Conservation (phyloP, 1,140 invertebrate genomes). For the Neodiprion pinetum region DNA sequence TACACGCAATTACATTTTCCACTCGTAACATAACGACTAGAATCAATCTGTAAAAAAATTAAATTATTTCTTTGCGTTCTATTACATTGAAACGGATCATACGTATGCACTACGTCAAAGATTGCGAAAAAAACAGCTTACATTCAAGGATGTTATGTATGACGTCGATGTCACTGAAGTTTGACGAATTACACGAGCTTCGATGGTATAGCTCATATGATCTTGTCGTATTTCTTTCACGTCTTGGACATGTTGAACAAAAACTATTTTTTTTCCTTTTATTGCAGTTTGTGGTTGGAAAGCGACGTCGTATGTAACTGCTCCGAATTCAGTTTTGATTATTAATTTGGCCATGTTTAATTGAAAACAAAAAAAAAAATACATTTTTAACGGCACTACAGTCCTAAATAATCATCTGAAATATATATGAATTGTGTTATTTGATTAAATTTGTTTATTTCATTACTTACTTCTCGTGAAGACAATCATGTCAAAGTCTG, state of each 20-base stretch:
- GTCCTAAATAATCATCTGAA: neutral
- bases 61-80: neutral
- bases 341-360: conserved; percentile 13
- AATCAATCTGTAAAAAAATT: neutral
- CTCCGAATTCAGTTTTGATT: neutral
- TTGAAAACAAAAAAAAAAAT: neutral
- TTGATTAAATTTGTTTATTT: conserved; percentile 13
- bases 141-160: neutral
- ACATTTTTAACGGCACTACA: conserved; percentile 9
- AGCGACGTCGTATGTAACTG: neutral
- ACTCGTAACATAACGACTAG: neutral
- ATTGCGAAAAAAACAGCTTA: neutral
- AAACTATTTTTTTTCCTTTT: neutral
- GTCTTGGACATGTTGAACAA: neutral
- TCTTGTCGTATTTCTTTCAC: neutral
- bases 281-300: neutral
- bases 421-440: conserved; percentile 12
- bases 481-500: conserved; percentile 12
- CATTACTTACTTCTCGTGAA: conserved; percentile 15
- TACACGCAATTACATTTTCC: conserved; percentile 25
- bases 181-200: neutral
- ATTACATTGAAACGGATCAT: neutral
- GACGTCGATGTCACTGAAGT: neutral
- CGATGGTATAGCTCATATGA: neutral
- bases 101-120: neutral